Base-by-base conservation (phyloP, 2,888 invertebrate genomes). In the Rhagophthalmus giganteus region DNA sequence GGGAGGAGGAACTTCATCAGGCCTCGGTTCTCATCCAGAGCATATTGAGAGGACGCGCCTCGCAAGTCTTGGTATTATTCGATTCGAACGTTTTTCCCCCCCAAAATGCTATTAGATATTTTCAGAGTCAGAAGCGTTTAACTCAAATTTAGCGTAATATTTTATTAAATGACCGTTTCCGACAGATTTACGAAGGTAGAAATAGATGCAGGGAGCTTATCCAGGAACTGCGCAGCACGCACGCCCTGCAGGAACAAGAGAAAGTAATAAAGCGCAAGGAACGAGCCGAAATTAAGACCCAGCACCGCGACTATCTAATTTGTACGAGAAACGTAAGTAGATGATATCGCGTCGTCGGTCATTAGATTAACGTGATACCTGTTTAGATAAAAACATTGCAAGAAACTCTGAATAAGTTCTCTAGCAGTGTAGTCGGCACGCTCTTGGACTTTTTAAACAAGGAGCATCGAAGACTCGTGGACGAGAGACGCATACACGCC, bases 401-500 rank as follows among this genome's bases (percentile, higher is more conserved):
- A 27, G 83, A 86, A 28, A 73, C 87, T 5, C 75, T 90, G 12
- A 81, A 83, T 49, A 81, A 83, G 49, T 74, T 90, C 2, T 88
- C 90, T 64, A 90, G 90, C 1, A 80, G 79, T 1, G 83, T 86
- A 0, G 79, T 90, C 6, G 84, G 87, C 0, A 84, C 85, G 5
- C 80, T 88, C 15, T 76, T 92, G 53, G 86, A 85, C 62, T 87
- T 84, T 70, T 74, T 94, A 9, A 84, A 85, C 69, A 87, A 92
- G 69, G 93, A 94, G 73, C 76, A 92, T 57, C 72, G 82, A 7
- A 79, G 90, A 7, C 74, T 94, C 1, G 79, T 86, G 54, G 88
- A 90, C 60, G 91, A 93, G 69, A 79, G 90, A 3, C 80, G 84
- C 48, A 83, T 88, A 8, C 91, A 93, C 62, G 90, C 90, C 0